Conservation (phyloP, 2,888 invertebrate species). For the Andrena haemorrhoa region DNA sequence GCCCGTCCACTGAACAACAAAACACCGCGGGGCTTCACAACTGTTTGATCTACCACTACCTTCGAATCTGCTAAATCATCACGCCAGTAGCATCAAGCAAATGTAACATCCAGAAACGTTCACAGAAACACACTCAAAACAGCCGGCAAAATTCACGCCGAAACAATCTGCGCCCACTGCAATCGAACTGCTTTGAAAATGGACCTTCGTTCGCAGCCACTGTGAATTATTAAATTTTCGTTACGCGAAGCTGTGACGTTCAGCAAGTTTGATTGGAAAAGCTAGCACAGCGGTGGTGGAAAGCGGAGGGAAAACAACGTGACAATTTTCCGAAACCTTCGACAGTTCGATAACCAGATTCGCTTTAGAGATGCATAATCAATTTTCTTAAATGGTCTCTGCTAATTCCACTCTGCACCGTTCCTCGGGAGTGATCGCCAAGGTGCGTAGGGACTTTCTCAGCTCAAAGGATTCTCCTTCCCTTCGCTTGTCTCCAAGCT, state of each 20-base stretch:
- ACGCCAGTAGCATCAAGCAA: too few species aligned
- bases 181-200: too few species aligned
- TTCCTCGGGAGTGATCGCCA: not conserved
- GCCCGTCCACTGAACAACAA: not conserved
- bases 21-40: not conserved
- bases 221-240: slow-evolving; percentile 15
- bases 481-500: not conserved
- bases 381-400: not conserved
- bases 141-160: too few species aligned
- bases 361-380: not conserved
- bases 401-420: not conserved
- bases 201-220: not conserved
- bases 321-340: not conserved
- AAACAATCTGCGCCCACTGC: too few species aligned
- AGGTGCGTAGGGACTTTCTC: not conserved
- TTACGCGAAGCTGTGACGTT: too few species aligned
- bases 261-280: too few species aligned
- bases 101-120: too few species aligned
- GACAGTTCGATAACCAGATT: not conserved
- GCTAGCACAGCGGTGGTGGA: too few species aligned
- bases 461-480: not conserved
- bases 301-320: not conserved
- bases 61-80: too few species aligned
- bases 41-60: not conserved
- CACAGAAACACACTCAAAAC: too few species aligned